phyloP scores from a whole-genome alignment of 2,888 invertebrate genomes.

The Agrotis segetum region DNA sequence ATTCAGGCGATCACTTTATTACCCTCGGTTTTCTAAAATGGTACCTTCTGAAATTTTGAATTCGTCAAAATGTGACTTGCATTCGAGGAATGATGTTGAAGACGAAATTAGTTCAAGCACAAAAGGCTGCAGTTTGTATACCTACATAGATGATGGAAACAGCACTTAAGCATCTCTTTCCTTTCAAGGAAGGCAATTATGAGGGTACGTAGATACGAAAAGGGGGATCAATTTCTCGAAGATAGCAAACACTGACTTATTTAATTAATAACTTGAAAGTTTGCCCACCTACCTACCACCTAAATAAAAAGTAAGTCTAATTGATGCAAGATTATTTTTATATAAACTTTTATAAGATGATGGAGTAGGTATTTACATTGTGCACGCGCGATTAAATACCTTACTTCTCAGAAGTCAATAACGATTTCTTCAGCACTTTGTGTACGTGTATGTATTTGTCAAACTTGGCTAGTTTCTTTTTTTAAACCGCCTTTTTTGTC shows the following conservation, averaged over 20 bases:
- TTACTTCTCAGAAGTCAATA: too few species aligned
- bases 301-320: not conserved
- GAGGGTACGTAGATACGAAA: not conserved
- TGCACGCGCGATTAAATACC: too few species aligned
- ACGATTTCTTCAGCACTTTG: too few species aligned
- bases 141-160: not conserved
- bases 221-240: not conserved
- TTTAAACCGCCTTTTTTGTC: too few species aligned
- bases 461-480: too few species aligned
- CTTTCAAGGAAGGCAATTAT: not conserved
- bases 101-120: not conserved
- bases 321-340: too few species aligned
- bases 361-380: too few species aligned
- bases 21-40: not conserved
- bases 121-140: not conserved
- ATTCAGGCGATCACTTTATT: not conserved
- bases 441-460: too few species aligned
- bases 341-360: too few species aligned
- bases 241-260: not conserved
- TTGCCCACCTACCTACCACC: not conserved
- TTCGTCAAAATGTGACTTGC: not conserved
- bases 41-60: constrained; percentile 1
- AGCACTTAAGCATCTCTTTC: not conserved
- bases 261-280: not conserved
- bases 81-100: constrained; percentile 3